Evolutionary conservation across 1,140 invertebrate genomes (phyloP), one percentile per base, ranked within the genome.

Genomic region (Samia ricini): DNA sequence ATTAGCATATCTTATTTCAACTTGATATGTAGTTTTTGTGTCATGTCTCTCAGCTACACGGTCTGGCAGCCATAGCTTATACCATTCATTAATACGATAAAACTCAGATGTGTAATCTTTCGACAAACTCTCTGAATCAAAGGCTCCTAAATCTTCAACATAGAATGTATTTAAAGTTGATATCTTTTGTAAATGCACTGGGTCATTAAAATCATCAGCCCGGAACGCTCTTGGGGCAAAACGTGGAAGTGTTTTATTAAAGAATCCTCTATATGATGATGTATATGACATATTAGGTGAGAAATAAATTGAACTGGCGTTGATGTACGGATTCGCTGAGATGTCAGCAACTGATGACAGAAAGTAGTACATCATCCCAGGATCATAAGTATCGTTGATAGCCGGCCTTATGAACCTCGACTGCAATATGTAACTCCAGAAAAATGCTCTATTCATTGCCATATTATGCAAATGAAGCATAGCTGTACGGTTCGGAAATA

Each of bases 351-450:
- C 96, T 0, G 97, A 95, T 0, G 98, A 98, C 19, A 99, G 91
- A 78, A 99, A 98, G 78, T 99, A 98, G 82, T 99, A 99, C 97
- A 99, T 98, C 94, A 99, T 97, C 60, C 98, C 98, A 0, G 98
- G 98, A 91, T 99, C 98, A 68, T 98, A 97, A 0, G 96, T 96
- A 76, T 98, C 96, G 81, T 97, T 97, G 19, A 96, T 97, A 15
- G 96, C 96, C 0, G 96, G 96, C 49, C 96, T 90, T 68, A 97
- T 97, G 71, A 97, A 98, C 67, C 96, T 91, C 1, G 96, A 96
- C 84, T 99, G 98, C 0, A 99, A 92, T 51, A 99, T 98, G 72
- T 98, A 98, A 85, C 97, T 98, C 95, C 96, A 99, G 85, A 97
- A 99, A 85, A 98, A 99, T 0, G 97, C 96, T 69, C 98, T 91